phyloP scores from a whole-genome alignment of 2,797 vertebrate species.

The Fundulus diaphanus region DNA sequence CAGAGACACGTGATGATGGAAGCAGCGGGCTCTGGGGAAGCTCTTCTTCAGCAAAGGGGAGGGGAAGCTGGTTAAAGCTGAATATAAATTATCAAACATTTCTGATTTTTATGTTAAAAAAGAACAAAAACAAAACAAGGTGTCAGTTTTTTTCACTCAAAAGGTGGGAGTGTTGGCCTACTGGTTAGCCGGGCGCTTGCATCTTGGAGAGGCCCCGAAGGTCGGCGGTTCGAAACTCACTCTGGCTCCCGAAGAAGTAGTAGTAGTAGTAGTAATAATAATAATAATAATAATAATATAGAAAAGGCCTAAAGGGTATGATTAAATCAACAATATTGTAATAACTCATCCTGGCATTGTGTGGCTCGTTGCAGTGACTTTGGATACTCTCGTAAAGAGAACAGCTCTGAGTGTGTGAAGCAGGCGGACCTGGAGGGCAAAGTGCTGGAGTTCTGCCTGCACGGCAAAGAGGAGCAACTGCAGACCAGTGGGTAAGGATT shows the following conservation, averaged over 20 bases:
- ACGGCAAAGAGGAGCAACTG: conserved; percentile 88
- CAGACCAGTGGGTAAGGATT: conserved; percentile 86
- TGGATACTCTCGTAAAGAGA: conserved; percentile 92
- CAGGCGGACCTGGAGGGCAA: conserved; percentile 90
- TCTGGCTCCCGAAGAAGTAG: no score
- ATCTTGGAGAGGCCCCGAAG: no score
- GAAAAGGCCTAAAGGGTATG: background rate
- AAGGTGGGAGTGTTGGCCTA: background rate
- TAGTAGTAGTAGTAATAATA: no score
- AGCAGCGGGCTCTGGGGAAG: background rate
- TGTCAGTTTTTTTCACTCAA: background rate
- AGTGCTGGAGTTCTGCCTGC: conserved; percentile 90
- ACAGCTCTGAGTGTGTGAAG: conserved; percentile 88
- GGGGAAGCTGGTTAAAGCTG: background rate
- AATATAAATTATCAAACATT: background rate
- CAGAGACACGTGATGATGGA: background rate
- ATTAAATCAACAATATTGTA: background rate
- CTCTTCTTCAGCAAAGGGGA: background rate
- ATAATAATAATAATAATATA: background rate
- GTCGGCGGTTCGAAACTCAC: no score
- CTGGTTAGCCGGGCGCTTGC: no score
- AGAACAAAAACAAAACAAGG: background rate
- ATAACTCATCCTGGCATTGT: background rate
- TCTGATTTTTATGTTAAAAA: background rate
- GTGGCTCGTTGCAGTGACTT: conserved; percentile 85